phyloP scores from a whole-genome alignment of 2,113 vertebrate species.

The Xerus inauris region DNA sequence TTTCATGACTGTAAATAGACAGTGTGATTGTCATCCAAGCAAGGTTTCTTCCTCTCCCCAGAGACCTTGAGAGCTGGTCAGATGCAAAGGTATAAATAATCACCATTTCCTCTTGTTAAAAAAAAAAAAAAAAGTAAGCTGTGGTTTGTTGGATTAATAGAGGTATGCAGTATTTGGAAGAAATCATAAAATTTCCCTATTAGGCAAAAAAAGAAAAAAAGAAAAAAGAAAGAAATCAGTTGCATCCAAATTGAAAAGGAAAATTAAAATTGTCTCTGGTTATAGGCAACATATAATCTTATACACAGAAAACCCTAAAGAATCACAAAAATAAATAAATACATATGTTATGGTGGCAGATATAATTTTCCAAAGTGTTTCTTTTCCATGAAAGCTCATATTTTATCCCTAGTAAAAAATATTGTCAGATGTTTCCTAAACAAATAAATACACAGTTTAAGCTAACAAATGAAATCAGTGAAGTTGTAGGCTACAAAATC shows the following conservation, averaged over 20 bases:
- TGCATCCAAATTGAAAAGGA: not conserved
- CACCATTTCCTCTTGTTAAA: not conserved
- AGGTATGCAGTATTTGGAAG: not conserved
- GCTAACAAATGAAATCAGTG: not conserved
- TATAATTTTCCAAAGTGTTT: no score
- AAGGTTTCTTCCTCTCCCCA: not conserved
- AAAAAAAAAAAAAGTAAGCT: not conserved
- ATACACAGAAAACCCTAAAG: not conserved
- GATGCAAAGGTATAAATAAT: not conserved
- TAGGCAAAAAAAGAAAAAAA: not conserved
- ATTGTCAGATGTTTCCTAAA: no score
- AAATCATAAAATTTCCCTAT: not conserved
- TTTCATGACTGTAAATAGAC: constrained; percentile 37
- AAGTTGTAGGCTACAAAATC: not conserved
- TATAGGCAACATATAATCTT: not conserved
- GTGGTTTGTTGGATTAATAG: not conserved
- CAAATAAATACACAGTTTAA: not conserved
- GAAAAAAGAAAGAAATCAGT: no score
- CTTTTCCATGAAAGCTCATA: no score
- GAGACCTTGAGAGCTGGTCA: not conserved
- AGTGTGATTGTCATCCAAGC: not conserved
- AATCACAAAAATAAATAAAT: not conserved
- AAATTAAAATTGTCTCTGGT: not conserved
- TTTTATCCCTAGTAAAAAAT: no score
- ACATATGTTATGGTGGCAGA: no score